phyloP scores from a whole-genome alignment of 2,113 vertebrate genomes.

The Amazona vittata region DNA sequence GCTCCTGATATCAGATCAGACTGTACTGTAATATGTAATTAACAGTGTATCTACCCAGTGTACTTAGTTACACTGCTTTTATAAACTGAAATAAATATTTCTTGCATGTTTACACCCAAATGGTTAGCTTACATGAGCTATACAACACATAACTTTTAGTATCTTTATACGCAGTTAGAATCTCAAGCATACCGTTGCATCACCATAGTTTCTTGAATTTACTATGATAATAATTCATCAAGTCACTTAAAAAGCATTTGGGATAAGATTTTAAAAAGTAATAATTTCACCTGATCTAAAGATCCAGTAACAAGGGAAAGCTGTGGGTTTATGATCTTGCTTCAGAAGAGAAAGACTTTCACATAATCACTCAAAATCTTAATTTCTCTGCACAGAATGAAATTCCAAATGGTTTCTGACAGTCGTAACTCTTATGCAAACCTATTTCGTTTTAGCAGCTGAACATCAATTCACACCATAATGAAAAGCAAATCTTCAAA shows the following conservation, averaged over 20 bases:
- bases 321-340: conserved; percentile 14
- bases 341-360: conserved; percentile 42
- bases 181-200: not conserved
- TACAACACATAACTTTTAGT: not conserved
- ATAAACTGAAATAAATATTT: conserved; percentile 34
- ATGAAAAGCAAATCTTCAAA: conserved; percentile 69
- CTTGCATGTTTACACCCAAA: not conserved
- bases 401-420: conserved; percentile 68
- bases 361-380: conserved; percentile 60
- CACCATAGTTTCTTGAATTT: conserved; percentile 12
- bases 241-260: conserved; percentile 29
- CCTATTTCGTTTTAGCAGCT: conserved; percentile 55
- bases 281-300: conserved; percentile 15
- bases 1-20: conserved; percentile 16
- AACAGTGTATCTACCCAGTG: conserved; percentile 3
- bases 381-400: conserved; percentile 67
- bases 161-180: not conserved
- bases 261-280: not conserved
- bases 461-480: conserved; percentile 62
- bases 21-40: conserved; percentile 26
- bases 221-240: conserved; percentile 7
- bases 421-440: conserved; percentile 64
- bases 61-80: conserved; percentile 43
- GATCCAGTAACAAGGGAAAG: conserved; percentile 5
- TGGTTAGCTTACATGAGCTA: not conserved